Percentiles rank a stretch among this genome's conserved stretches.
phyloP scores from a whole-genome alignment of 2,888 invertebrate species.

The Himalopsyche anomala region DNA sequence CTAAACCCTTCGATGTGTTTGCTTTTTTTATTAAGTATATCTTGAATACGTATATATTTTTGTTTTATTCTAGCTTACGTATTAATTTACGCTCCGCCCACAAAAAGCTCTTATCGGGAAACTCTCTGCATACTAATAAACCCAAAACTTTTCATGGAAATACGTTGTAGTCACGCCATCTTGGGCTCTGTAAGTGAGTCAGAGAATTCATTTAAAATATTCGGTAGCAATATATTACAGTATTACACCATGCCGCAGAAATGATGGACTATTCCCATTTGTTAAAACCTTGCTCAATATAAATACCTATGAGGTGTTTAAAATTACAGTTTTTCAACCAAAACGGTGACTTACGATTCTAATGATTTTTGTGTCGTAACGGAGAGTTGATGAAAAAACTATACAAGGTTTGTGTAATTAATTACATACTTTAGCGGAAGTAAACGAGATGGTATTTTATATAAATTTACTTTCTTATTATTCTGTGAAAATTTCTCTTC shows the following conservation, averaged over 20 bases:
- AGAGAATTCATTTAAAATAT: constrained; percentile 45
- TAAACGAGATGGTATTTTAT: too few species aligned
- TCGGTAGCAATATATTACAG: background rate
- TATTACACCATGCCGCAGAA: background rate
- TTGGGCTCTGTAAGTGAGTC: constrained; percentile 45
- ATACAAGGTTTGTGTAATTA: too few species aligned
- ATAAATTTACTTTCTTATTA: too few species aligned
- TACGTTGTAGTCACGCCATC: constrained; percentile 61
- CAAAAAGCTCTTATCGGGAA: constrained; percentile 61
- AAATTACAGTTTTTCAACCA: too few species aligned
- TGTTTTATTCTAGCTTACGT: constrained; percentile 41
- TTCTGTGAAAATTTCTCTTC: too few species aligned
- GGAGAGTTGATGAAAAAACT: too few species aligned
- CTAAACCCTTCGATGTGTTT: background rate
- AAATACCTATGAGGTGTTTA: too few species aligned
- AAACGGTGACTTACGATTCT: too few species aligned
- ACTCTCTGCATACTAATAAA: constrained; percentile 62
- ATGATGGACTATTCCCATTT: constrained; percentile 5
- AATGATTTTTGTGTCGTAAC: too few species aligned
- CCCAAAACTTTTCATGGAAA: constrained; percentile 61
- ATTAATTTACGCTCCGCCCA: constrained; percentile 59
- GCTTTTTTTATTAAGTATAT: constrained; percentile 24
- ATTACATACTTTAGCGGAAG: too few species aligned
- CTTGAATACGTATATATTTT: constrained; percentile 23
- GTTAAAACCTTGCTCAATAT: constrained; percentile 7